These are phyloP conservation scores for Tolmerus cingulatus DNA, from an alignment of 2,888 invertebrate genomes.

Conservation along the genomic window DNA sequence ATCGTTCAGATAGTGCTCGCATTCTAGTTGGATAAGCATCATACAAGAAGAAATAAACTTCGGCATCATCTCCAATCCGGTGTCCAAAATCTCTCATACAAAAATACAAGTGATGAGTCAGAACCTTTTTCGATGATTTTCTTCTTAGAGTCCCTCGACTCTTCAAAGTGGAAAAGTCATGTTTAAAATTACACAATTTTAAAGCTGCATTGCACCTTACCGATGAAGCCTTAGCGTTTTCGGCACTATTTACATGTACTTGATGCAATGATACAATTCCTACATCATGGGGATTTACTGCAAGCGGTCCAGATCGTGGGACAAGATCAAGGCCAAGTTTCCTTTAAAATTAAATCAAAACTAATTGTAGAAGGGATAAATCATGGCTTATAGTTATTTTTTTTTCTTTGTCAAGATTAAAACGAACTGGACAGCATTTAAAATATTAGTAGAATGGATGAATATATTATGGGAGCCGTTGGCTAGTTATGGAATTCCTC, in stretches of 20 bases:
- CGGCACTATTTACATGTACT: slow-evolving; percentile 79
- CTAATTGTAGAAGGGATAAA: neutral
- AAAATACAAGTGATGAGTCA: slow-evolving; percentile 83
- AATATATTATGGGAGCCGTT: too few species aligned
- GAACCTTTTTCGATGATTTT: slow-evolving; percentile 60
- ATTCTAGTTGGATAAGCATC: slow-evolving; percentile 74
- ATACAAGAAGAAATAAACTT: slow-evolving; percentile 86
- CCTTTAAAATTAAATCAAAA: slow-evolving; percentile 66
- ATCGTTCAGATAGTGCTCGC: slow-evolving; percentile 86
- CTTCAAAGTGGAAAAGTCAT: slow-evolving; percentile 52
- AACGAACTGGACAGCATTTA: too few species aligned
- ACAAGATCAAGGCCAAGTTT: slow-evolving; percentile 92
- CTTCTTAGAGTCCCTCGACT: slow-evolving; percentile 62
- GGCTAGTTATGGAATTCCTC: too few species aligned
- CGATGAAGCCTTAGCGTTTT: slow-evolving; percentile 72
- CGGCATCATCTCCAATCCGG: slow-evolving; percentile 87
- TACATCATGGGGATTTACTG: slow-evolving; percentile 88
- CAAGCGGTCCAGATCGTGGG: slow-evolving; percentile 86
- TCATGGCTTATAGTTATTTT: too few species aligned
- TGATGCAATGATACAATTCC: slow-evolving; percentile 89
- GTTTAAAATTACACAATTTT: neutral
- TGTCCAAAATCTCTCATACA: slow-evolving; percentile 90
- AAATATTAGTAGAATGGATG: too few species aligned
- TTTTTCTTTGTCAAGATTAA: too few species aligned
- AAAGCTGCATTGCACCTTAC: slow-evolving; percentile 66